A percentile compares a stretch with the other conserved stretches of the same genome.
phyloP scores from a whole-genome alignment of 2,113 vertebrate genomes.

The Carollia perspicillata region DNA sequence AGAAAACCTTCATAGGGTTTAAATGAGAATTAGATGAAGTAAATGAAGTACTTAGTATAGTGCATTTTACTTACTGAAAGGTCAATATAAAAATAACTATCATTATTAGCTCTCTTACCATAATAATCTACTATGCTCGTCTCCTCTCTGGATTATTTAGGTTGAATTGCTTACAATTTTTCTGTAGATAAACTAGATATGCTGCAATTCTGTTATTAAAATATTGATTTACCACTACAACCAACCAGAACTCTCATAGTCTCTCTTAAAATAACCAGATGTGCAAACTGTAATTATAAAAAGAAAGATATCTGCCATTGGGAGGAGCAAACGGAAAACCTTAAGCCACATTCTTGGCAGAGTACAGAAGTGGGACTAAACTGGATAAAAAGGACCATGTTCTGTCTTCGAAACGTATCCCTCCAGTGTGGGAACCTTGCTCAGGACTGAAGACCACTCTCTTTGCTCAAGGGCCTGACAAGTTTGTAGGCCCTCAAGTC shows the following conservation, averaged over 20 bases:
- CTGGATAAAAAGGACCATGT: not conserved
- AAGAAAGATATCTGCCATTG: not conserved
- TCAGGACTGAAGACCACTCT: not conserved
- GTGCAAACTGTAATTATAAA: slow-evolving; percentile 11
- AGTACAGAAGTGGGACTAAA: not conserved
- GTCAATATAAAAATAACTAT: not conserved
- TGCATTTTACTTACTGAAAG: not conserved
- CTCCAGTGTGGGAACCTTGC: not conserved
- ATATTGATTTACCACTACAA: slow-evolving; percentile 39
- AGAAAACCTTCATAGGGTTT: not conserved
- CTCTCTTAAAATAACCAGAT: slow-evolving; percentile 37
- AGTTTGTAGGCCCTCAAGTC: not conserved
- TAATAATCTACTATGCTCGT: not conserved
- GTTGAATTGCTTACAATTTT: not conserved
- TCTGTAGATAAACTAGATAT: slow-evolving; percentile 1
- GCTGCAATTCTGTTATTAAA: slow-evolving; percentile 39
- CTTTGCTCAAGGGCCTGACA: not conserved
- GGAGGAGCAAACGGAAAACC: not conserved
- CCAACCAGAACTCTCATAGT: slow-evolving; percentile 14
- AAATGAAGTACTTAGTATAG: not conserved
- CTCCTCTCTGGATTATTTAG: not conserved
- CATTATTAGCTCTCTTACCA: not conserved
- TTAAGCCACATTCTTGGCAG: not conserved
- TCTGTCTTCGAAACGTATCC: not conserved
- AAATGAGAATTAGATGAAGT: not conserved